Conservation (phyloP, 2,888 invertebrate genomes). For the Drosophila phalerata region DNA sequence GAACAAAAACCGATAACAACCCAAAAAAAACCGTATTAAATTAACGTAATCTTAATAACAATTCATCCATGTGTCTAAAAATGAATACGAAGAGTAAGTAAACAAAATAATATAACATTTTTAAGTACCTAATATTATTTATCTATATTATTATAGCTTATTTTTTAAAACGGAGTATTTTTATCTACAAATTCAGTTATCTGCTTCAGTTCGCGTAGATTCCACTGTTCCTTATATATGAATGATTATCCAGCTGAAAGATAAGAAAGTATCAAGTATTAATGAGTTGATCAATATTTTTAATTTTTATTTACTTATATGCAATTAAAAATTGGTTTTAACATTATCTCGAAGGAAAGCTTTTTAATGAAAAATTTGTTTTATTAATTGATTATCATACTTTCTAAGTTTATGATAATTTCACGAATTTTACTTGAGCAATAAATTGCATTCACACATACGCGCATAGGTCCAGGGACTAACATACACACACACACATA, state of each 20-base stretch:
- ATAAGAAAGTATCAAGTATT: neutral
- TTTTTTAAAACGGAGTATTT: neutral
- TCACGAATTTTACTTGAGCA: constrained; percentile 16
- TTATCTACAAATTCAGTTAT: neutral
- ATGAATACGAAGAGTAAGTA: constrained; percentile 75
- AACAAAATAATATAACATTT: neutral
- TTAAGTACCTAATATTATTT: neutral
- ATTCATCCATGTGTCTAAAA: constrained; percentile 46
- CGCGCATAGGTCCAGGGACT: neutral
- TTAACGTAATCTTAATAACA: constrained; percentile 28
- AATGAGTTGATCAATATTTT: neutral
- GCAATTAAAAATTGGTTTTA: neutral
- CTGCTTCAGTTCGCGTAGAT: neutral
- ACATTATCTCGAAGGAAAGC: neutral
- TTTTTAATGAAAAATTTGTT: constrained; percentile 3
- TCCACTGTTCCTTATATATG: neutral
- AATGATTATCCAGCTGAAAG: neutral
- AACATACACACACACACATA: neutral
- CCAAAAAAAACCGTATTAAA: constrained; percentile 9
- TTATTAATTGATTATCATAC: constrained; percentile 23
- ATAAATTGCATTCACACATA: constrained; percentile 28
- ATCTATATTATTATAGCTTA: neutral
- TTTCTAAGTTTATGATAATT: constrained; percentile 19
- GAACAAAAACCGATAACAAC: constrained; percentile 26
- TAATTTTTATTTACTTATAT: neutral